These are phyloP conservation scores for Psittacula echo DNA, from an alignment of 2,797 vertebrate genomes.

Conservation along the genomic window DNA sequence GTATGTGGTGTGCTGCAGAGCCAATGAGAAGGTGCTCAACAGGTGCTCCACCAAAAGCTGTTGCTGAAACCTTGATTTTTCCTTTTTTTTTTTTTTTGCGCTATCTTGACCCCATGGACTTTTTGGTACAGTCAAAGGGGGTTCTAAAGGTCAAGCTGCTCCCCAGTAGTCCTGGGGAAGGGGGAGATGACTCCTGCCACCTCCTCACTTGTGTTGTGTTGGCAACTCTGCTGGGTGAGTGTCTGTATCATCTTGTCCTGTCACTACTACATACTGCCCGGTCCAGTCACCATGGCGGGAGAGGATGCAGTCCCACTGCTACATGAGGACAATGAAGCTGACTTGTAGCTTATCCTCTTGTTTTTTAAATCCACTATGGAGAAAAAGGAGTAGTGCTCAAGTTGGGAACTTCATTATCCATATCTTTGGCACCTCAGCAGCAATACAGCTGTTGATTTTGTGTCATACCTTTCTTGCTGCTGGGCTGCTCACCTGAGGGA, in stretches of 20 bases:
- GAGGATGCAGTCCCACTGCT: neutral
- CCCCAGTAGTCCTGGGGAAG: neutral
- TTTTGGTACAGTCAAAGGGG: neutral
- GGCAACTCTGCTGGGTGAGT: neutral
- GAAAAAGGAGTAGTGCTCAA: neutral
- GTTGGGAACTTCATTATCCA: neutral
- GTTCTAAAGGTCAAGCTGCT: neutral
- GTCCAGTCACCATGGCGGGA: neutral
- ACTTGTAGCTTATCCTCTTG: neutral
- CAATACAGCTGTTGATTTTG: neutral
- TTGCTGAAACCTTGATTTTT: neutral
- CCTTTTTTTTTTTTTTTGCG: neutral
- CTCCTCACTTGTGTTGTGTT: neutral
- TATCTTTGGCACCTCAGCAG: neutral
- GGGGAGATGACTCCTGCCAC: neutral
- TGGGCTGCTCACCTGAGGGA: neutral
- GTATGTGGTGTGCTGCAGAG: neutral
- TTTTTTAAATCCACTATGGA: neutral
- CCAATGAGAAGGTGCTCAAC: neutral
- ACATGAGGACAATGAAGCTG: neutral
- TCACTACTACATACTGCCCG: rapidly evolving
- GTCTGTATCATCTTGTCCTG: neutral
- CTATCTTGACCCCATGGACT: neutral
- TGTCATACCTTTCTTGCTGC: neutral
- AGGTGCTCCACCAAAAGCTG: neutral